These are phyloP conservation scores for Acrossocheilus fasciatus DNA, from an alignment of 2,797 vertebrate species.

Conservation along the genomic window DNA sequence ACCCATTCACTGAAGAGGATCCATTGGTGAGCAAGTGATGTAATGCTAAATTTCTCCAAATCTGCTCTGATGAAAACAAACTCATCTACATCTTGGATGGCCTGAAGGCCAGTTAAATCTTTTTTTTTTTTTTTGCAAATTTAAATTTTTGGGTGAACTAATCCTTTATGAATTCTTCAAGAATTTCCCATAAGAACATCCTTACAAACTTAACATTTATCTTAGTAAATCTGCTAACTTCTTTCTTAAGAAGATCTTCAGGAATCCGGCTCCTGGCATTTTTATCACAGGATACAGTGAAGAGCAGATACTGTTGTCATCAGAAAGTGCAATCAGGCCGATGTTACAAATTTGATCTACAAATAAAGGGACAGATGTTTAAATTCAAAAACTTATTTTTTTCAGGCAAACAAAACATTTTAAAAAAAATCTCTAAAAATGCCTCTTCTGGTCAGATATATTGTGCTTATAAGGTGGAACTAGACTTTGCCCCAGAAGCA, in stretches of 20 bases:
- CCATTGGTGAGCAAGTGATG: not conserved
- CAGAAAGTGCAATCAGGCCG: not conserved
- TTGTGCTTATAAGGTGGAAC: slow-evolving; percentile 19
- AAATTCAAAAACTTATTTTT: slow-evolving; percentile 9
- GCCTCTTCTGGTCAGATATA: slow-evolving; percentile 52
- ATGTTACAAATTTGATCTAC: not conserved
- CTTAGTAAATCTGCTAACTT: not conserved
- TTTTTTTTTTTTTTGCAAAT: not conserved
- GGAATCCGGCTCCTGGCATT: not conserved
- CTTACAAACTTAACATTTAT: not conserved
- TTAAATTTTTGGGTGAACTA: not conserved
- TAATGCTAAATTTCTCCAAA: not conserved
- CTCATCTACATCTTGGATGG: not conserved
- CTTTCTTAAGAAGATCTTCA: not conserved
- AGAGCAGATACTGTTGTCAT: not conserved
- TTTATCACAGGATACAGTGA: not conserved
- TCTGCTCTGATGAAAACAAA: not conserved
- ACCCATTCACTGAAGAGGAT: not conserved
- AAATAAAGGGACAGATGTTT: slow-evolving; percentile 28
- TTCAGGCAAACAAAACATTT: not conserved
- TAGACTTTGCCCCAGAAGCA: slow-evolving; percentile 19
- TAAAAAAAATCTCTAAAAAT: slow-evolving; percentile 9
- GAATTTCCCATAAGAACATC: not conserved
- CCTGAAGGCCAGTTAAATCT: not conserved
- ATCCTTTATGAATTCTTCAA: not conserved